Percentiles rank a stretch among this genome's conserved stretches.
Conservation (phyloP, 2,113 vertebrate genomes). For the Aspiorhynchus laticeps region DNA sequence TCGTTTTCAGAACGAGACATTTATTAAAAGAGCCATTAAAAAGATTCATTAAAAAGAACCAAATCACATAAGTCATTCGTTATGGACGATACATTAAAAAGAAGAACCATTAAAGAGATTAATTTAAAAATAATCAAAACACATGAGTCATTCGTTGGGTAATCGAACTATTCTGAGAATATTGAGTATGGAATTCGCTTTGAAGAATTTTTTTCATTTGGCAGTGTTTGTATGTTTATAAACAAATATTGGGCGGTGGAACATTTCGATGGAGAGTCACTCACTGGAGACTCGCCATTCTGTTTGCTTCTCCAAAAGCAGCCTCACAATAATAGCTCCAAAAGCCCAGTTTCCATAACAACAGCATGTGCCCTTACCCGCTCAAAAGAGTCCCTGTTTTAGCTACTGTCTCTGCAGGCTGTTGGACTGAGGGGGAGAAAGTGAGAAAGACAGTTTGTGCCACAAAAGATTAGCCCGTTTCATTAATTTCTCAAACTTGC, state of each 20-base stretch:
- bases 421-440: not conserved
- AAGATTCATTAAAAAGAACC: no score
- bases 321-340: conserved; percentile 28
- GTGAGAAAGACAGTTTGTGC: not conserved
- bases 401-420: not conserved
- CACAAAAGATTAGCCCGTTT: not conserved
- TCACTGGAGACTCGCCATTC: not conserved
- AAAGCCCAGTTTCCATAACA: conserved; percentile 75
- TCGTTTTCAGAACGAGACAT: not conserved
- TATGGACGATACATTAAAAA: not conserved
- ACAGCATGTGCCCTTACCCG: conserved; percentile 54
- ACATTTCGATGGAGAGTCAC: not conserved
- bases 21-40: not conserved
- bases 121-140: not conserved
- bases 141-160: not conserved
- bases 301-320: conserved; percentile 2
- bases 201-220: not conserved
- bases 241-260: not conserved
- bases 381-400: conserved; percentile 37
- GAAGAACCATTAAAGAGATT: not conserved
- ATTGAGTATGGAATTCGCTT: not conserved
- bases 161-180: not conserved
- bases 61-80: not conserved
- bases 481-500: not conserved
- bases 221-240: not conserved